Evolutionary conservation across 2,888 invertebrate species (phyloP).

Genomic region (Macrophya alboannulata): DNA sequence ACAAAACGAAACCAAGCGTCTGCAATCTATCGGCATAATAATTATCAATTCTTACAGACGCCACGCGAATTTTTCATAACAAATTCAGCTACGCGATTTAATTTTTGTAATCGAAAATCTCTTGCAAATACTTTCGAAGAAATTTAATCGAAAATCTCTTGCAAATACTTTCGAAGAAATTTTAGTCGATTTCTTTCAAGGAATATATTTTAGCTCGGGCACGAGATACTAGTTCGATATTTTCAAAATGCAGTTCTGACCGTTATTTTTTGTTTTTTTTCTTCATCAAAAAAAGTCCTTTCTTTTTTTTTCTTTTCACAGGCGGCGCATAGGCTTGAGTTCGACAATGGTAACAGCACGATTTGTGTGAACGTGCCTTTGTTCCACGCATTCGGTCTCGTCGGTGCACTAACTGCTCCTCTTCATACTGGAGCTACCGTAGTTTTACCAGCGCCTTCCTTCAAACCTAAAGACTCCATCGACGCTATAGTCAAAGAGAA

Average conservation of each 20-base stretch:
- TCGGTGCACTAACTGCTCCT: slow-evolving; percentile 83
- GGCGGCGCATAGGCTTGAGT: slow-evolving; percentile 76
- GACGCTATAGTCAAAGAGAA: slow-evolving; percentile 86
- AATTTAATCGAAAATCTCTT: no score
- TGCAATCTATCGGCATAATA: not conserved
- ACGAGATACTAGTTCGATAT: not conserved
- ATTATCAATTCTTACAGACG: not conserved
- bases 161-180: no score
- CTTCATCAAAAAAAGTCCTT: not conserved
- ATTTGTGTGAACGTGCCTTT: slow-evolving; percentile 88
- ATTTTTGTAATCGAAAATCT: not conserved
- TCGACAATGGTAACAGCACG: slow-evolving; percentile 80
- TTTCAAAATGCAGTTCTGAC: not conserved
- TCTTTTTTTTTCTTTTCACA: slow-evolving; percentile 55
- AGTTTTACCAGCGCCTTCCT: slow-evolving; percentile 84
- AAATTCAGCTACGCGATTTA: not conserved
- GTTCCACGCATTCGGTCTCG: slow-evolving; percentile 92
- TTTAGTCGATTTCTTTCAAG: no score
- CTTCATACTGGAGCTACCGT: slow-evolving; percentile 84
- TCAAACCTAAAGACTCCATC: slow-evolving; percentile 84
- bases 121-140: no score
- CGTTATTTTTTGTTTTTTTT: not conserved
- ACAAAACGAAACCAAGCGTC: not conserved
- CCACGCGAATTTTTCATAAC: not conserved
- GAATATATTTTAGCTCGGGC: not conserved